Percentiles rank a stretch among this genome's conserved stretches.
phyloP scores from a whole-genome alignment of 2,113 vertebrate genomes.

The Hiodon tergisus region DNA sequence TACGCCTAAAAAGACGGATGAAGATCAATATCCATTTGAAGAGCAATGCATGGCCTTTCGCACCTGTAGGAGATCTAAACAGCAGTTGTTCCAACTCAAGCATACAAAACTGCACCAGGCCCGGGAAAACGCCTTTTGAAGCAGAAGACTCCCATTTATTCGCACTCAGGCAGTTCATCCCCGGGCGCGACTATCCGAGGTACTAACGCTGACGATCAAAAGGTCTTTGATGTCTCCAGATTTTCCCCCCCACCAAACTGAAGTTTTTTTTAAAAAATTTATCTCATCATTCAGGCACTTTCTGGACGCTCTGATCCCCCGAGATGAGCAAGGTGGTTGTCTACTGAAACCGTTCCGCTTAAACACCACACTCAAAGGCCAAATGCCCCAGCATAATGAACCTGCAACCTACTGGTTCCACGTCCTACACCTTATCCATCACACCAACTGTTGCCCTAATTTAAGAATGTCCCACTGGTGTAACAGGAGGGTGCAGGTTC shows the following conservation, averaged over 20 bases:
- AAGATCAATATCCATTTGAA: background rate
- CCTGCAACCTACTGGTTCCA: no score
- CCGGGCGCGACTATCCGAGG: background rate
- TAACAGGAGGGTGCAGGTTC: no score
- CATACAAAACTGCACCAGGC: background rate
- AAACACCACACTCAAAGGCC: no score
- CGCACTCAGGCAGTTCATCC: background rate
- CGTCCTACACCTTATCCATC: no score
- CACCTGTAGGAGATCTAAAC: background rate
- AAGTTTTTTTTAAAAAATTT: no score
- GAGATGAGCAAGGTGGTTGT: no score
- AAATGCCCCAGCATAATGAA: no score
- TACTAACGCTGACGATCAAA: slow-evolving; percentile 4
- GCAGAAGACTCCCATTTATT: background rate
- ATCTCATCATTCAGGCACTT: background rate
- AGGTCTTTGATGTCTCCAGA: slow-evolving; percentile 9
- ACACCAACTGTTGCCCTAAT: no score
- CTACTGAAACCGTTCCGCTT: no score
- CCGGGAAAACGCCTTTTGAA: background rate
- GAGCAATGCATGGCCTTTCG: background rate
- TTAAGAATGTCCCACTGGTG: no score
- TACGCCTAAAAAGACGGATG: background rate
- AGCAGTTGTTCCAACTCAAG: background rate
- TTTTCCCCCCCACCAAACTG: slow-evolving; percentile 2
- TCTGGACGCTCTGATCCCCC: background rate